Base-by-base conservation (phyloP, 2,888 invertebrate genomes). In the Stenolophus ochropezus region DNA sequence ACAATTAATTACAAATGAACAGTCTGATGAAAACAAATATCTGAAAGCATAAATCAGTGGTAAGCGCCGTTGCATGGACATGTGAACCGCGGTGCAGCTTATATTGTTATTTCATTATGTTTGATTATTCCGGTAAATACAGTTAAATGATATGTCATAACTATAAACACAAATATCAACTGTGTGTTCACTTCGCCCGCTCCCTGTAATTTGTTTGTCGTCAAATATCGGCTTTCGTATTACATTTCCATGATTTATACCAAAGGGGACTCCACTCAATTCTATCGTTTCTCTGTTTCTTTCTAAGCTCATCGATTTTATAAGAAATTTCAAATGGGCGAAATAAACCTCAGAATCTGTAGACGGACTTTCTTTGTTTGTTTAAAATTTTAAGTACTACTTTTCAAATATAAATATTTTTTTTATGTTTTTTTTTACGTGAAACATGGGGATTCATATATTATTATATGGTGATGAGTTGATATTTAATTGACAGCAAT, bases 41-140 rank as follows among this genome's bases (percentile, higher is more conserved):
- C 16, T 53, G 51, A 53, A 53, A 53, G 51, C 51, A 18, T 53
- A 53, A 53, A 53, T 53, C 51, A 53, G 18, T 16, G 18, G 14
- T 14, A 18, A n/a, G 18, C 18, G 16, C 4, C 2, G 16, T 18
- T 6, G 18, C 51, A 18, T 53, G 14, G 33, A 42, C 3, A 53
- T 18, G 16, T 4, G 18, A 14, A 8, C 14, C 51, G 14, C 18
- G 51, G 16, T 16, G 0, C 5, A 51, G 51, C 51, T 53, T 53
- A 14, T 53, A 53, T 53, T 53, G 51, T 53, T 53, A 53, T 53
- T 53, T 53, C 51, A 53, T 42, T 42, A 42, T 53, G 51, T 53
- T 53, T 53, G 51, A 53, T 18, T 18, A 53, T 53, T 53, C 51
- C 16, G 51, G 51, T 53, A 53, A 53, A 53, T 53, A 53, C 51